Conservation (phyloP, 1,140 invertebrate species). For the Drosophila repletoides region DNA sequence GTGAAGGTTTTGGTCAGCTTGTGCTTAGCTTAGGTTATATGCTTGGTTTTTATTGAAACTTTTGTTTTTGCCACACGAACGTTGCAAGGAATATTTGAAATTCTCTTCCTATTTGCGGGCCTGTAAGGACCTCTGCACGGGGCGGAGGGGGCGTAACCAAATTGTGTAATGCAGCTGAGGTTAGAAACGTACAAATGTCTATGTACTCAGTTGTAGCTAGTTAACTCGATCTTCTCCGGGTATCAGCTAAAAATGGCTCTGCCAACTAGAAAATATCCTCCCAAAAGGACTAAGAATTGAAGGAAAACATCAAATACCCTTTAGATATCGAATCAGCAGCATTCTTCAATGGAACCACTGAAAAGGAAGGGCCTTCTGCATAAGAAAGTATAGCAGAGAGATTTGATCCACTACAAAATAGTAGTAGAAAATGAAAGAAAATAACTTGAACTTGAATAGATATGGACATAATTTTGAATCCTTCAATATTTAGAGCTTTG, state of each 20-base stretch:
- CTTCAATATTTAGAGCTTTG: too few species aligned
- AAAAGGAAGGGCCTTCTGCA: too few species aligned
- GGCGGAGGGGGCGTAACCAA: background rate
- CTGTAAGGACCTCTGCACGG: background rate
- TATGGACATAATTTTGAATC: too few species aligned
- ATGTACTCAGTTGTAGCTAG: background rate
- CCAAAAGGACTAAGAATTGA: too few species aligned
- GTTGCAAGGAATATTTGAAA: constrained; percentile 72
- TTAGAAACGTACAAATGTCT: background rate
- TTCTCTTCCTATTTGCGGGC: constrained; percentile 25
- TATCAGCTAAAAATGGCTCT: too few species aligned
- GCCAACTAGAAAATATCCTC: background rate
- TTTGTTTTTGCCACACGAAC: constrained; percentile 70
- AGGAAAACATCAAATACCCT: too few species aligned
- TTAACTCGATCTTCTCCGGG: background rate
- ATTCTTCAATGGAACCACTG: too few species aligned
- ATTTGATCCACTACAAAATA: too few species aligned
- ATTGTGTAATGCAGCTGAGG: constrained; percentile 17
- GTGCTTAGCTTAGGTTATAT: constrained; percentile 58
- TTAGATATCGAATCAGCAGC: too few species aligned
- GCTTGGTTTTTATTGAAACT: constrained; percentile 77
- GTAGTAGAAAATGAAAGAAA: too few species aligned
- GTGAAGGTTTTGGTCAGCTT: constrained; percentile 10
- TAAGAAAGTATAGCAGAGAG: too few species aligned
- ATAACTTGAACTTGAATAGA: too few species aligned